phyloP scores from a whole-genome alignment of 2,113 vertebrate genomes.

The Heterochromis multidens region DNA sequence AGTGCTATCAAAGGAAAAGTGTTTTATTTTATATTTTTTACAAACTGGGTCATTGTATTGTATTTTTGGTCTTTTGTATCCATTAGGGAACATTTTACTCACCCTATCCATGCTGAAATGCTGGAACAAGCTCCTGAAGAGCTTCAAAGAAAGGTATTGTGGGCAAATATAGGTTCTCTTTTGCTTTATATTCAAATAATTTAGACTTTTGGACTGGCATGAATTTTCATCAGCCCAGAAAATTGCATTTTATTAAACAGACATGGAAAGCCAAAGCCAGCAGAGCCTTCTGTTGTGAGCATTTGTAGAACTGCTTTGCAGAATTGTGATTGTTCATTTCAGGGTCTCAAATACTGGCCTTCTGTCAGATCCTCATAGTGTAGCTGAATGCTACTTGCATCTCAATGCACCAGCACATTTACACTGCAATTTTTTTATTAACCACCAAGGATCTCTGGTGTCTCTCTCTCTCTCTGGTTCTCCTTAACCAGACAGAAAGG shows the following conservation, averaged over 20 bases:
- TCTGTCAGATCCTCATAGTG: not conserved
- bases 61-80: not conserved
- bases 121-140: not conserved
- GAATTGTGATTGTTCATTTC: not conserved
- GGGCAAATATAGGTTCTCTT: not conserved
- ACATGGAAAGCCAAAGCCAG: not conserved
- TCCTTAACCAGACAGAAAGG: not conserved
- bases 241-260: not conserved
- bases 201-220: not conserved
- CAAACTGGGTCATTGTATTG: conserved; percentile 5
- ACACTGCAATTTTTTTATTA: not conserved
- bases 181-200: not conserved
- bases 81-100: not conserved
- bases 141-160: not conserved
- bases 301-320: not conserved
- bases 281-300: not conserved
- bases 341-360: not conserved
- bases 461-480: no score
- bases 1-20: not conserved
- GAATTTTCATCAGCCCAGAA: not conserved
- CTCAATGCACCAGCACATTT: not conserved
- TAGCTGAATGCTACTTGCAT: not conserved
- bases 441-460: not conserved
- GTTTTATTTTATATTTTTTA: not conserved
- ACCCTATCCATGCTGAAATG: not conserved